Base-by-base conservation (phyloP, 2,797 vertebrate genomes). In the Macropus fuliginosus region DNA sequence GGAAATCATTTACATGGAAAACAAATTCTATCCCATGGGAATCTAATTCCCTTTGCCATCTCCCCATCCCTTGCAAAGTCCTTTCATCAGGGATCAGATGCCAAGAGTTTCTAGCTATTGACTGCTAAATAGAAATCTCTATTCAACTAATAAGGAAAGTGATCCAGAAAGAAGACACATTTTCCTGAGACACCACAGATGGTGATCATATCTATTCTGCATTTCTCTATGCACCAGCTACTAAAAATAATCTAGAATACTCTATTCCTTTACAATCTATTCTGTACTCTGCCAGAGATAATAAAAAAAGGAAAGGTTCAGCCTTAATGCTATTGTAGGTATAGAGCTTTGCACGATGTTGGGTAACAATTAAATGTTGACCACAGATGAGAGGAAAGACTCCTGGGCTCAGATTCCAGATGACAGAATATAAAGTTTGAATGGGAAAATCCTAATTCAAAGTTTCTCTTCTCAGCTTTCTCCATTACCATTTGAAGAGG, bases 1-100 rank as follows among this genome's bases (percentile, higher is more conserved):
- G 95, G 28, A 54, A 55, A 87, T 62, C 89, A 92, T 95, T 55
- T 52, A 87, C 14, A 59, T 28, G n/a, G 93, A 95, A 50, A 40
- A 87, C 31, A 87, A 92, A 96, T 94, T 94, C 62, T 6, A n/a
- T 21, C 74, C 27, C 40, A 91, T 56, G 91, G 55, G 74, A 56
- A 3, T 91, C 91, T 13, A 92, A 50, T 50, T 6, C 56, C 55
- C 54, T 87, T 87, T 6, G 55, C 40, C 74, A 87, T 27, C 21
- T 87, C 40, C 4, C n/a, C 24, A 31, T 28, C 0, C 27, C 57
- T 96, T 92, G 31, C 57, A 34, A 96, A 56, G 81, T 89, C 31
- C 57, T 21, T 34, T 56, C 31, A 57, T 90, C 55, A 87, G 40
- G 12, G 11, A 55, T 96, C 40, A 54, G 11, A 50, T 2, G 3